Evolutionary conservation across 2,888 invertebrate species (phyloP).

Genomic region (Pycnomerus fuliginosus): DNA sequence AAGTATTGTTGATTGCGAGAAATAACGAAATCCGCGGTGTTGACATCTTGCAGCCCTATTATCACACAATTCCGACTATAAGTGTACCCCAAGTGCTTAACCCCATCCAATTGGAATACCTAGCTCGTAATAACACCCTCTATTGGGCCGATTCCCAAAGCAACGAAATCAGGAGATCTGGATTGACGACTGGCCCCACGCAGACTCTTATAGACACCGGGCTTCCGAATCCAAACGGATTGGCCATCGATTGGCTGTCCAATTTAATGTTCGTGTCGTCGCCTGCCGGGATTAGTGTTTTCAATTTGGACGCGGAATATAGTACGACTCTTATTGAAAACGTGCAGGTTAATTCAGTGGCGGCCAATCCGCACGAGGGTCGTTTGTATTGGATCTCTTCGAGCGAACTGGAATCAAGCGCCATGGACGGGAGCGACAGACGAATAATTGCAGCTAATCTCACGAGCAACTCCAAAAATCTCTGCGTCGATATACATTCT

Average conservation of each 20-base stretch:
- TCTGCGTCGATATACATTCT: constrained; percentile 41
- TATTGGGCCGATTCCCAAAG: constrained; percentile 79
- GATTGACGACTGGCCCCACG: constrained; percentile 66
- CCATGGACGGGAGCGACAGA: constrained; percentile 65
- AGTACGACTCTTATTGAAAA: constrained; percentile 53
- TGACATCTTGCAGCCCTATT: constrained; percentile 72
- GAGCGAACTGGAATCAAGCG: constrained; percentile 57
- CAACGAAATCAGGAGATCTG: constrained; percentile 72
- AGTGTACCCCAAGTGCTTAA: constrained; percentile 69
- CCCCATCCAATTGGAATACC: constrained; percentile 70
- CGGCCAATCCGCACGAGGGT: constrained; percentile 66
- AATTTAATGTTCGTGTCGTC: constrained; percentile 70
- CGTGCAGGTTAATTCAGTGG: constrained; percentile 64
- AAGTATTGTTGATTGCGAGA: constrained; percentile 74
- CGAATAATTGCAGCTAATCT: constrained; percentile 39
- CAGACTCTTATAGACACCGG: constrained; percentile 75
- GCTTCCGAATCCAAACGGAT: constrained; percentile 63
- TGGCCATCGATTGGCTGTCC: constrained; percentile 83
- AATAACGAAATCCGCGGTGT: constrained; percentile 80
- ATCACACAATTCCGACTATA: constrained; percentile 80
- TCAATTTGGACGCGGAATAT: constrained; percentile 72
- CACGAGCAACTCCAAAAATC: constrained; percentile 43
- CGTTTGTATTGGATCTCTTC: constrained; percentile 57
- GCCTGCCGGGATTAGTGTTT: constrained; percentile 66
- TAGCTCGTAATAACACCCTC: constrained; percentile 64